Conservation (phyloP, 2,888 invertebrate genomes). For the Cephus nigrinus region DNA sequence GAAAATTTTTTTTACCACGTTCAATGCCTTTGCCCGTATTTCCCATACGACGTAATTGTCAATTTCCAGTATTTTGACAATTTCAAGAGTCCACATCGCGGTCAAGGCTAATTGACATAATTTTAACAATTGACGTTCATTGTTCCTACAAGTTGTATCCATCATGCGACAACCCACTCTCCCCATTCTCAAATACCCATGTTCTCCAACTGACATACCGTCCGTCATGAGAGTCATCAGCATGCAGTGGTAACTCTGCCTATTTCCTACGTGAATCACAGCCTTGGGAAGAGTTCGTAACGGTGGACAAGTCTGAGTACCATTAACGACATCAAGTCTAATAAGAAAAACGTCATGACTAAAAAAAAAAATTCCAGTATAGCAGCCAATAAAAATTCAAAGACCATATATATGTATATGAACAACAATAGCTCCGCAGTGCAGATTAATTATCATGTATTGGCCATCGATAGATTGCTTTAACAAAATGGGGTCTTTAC, state of each 20-base stretch:
- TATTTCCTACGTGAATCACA: background rate
- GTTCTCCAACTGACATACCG: background rate
- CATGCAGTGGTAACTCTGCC: background rate
- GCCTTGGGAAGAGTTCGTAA: background rate
- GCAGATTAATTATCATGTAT: no score
- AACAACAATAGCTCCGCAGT: no score
- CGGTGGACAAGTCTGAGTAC: background rate
- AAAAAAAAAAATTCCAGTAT: background rate
- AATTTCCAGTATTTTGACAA: background rate
- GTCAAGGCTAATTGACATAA: constrained; percentile 19
- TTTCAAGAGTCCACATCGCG: constrained; percentile 13
- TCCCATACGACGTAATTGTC: background rate
- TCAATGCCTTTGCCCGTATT: background rate
- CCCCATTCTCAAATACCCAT: background rate
- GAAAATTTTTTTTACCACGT: background rate
- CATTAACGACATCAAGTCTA: background rate
- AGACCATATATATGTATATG: no score
- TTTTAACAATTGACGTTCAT: constrained; percentile 20
- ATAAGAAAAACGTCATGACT: background rate
- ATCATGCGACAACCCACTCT: constrained; percentile 4
- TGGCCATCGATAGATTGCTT: no score
- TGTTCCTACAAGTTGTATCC: constrained; percentile 1
- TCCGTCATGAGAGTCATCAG: background rate
- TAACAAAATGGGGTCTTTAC: no score
- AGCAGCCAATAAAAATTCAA: background rate